Conservation (phyloP, 2,797 vertebrate genomes). For the Schizopygopsis malacanthus region DNA sequence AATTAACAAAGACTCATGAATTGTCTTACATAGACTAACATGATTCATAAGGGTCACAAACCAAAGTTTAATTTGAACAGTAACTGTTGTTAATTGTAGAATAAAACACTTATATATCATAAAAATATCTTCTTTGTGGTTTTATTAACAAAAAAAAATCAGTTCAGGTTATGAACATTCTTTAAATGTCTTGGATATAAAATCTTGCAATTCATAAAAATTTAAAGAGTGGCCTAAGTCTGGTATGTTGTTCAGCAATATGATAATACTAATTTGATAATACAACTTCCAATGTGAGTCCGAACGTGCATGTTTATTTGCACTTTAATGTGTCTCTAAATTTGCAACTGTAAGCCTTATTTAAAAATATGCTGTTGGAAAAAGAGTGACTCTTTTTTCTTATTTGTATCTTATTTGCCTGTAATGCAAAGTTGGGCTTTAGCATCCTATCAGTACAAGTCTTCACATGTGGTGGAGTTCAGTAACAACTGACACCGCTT, state of each 20-base stretch:
- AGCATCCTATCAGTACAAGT: background rate
- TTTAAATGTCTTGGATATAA: too few species aligned
- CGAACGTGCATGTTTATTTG: background rate
- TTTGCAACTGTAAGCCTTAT: conserved; percentile 7
- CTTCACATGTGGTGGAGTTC: conserved; percentile 33
- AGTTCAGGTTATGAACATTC: background rate
- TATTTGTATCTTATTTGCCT: conserved; percentile 71
- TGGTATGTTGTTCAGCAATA: background rate
- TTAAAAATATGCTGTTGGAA: background rate
- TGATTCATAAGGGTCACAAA: background rate
- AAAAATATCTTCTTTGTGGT: background rate
- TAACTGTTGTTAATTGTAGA: background rate
- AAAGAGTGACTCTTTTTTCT: background rate
- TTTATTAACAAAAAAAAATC: background rate
- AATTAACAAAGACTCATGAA: background rate
- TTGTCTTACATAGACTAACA: background rate
- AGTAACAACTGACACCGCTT: conserved; percentile 22
- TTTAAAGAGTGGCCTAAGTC: background rate
- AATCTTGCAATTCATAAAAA: background rate
- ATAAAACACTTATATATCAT: background rate
- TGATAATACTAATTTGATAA: background rate
- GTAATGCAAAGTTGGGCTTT: conserved; percentile 57
- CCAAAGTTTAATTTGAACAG: background rate
- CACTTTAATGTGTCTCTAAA: background rate
- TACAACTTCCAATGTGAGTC: background rate